Conservation (phyloP, 2,113 vertebrate species). For the Copsychus sechellarum region DNA sequence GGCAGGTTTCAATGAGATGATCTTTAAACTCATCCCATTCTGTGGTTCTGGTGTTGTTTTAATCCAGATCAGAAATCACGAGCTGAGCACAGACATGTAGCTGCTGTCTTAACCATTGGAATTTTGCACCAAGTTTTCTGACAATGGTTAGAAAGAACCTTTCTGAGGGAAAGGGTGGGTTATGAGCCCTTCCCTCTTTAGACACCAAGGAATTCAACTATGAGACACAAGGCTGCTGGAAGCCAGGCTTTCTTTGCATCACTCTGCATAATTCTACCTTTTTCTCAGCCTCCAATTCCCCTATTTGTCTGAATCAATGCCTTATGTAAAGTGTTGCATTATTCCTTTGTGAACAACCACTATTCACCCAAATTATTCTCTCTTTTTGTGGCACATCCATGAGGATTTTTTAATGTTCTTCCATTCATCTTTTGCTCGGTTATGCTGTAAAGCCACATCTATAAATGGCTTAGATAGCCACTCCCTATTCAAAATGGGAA, state of each 20-base stretch:
- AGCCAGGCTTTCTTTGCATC: background rate
- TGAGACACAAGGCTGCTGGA: background rate
- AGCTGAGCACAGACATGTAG: background rate
- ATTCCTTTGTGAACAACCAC: background rate
- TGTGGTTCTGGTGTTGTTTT: background rate
- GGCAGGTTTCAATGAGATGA: accelerated
- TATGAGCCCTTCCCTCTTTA: background rate
- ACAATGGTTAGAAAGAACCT: background rate
- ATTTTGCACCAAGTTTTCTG: background rate
- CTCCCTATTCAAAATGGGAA: background rate
- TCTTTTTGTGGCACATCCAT: background rate
- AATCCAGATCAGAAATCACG: background rate
- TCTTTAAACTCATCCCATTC: background rate
- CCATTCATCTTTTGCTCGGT: background rate
- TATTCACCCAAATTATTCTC: background rate
- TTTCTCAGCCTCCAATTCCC: background rate
- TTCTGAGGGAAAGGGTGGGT: background rate
- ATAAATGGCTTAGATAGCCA: background rate
- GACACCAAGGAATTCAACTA: background rate
- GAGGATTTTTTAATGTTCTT: background rate
- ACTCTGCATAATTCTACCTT: background rate
- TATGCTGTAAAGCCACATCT: background rate
- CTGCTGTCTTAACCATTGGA: background rate
- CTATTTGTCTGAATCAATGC: background rate
- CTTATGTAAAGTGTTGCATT: background rate